phyloP scores from a whole-genome alignment of 1,140 invertebrate genomes.

The Psix sp. region DNA sequence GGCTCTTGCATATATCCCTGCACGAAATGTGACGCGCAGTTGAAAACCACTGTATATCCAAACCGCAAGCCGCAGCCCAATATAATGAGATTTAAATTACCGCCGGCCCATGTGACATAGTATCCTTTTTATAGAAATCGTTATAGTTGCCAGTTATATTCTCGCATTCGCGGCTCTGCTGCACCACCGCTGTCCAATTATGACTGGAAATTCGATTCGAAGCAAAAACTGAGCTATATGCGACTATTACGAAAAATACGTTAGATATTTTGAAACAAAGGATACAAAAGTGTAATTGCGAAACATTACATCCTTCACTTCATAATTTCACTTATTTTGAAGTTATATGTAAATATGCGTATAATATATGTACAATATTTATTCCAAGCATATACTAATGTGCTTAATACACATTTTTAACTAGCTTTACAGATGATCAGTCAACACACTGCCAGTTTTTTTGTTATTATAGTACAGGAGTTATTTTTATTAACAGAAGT shows the following conservation, averaged over 20 bases:
- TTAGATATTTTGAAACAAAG: background rate
- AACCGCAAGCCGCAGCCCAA: constrained; percentile 61
- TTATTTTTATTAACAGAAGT: background rate
- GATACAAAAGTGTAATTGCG: constrained; percentile 5
- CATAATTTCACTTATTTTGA: constrained; percentile 1
- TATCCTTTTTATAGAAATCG: constrained; percentile 59
- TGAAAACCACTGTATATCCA: constrained; percentile 61
- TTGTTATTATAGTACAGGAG: background rate
- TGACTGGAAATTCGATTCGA: constrained; percentile 52
- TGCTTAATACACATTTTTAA: too few species aligned
- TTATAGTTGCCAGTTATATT: constrained; percentile 44
- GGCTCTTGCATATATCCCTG: constrained; percentile 3
- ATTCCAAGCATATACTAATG: too few species aligned
- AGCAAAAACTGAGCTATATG: constrained; percentile 22
- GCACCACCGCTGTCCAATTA: constrained; percentile 42
- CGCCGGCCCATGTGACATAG: constrained; percentile 58
- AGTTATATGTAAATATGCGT: background rate
- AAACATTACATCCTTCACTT: too few species aligned
- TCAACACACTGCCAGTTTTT: too few species aligned
- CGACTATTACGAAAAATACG: constrained; percentile 1
- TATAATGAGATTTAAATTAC: constrained; percentile 66
- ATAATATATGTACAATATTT: too few species aligned
- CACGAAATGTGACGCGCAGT: constrained; percentile 34
- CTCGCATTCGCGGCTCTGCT: constrained; percentile 25
- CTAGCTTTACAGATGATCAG: too few species aligned